Conservation (phyloP, 1,140 invertebrate genomes). For the Zaprionus vittiger region DNA sequence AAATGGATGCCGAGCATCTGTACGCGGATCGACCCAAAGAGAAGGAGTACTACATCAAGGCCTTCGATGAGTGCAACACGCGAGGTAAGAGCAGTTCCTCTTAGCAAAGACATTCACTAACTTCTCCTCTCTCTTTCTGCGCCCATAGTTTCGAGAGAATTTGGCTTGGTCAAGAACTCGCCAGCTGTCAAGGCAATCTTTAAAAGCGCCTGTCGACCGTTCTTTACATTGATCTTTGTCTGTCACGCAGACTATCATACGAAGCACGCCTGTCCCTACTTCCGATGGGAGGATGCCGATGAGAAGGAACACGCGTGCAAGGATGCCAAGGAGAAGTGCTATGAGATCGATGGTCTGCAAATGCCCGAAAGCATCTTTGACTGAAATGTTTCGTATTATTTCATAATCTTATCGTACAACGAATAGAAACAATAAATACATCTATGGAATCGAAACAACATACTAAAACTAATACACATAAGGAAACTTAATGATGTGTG, state of each 20-base stretch:
- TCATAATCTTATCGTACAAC: neutral
- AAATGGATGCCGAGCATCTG: constrained; percentile 52
- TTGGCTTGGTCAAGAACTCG: constrained; percentile 44
- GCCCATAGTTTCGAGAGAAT: neutral
- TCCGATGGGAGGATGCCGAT: constrained; percentile 51
- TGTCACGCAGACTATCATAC: constrained; percentile 63
- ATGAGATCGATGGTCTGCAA: constrained; percentile 55
- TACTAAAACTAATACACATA: too few relatives aligned
- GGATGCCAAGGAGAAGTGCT: constrained; percentile 49
- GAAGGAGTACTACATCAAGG: constrained; percentile 54
- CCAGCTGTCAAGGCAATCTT: constrained; percentile 48
- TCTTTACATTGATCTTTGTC: constrained; percentile 55
- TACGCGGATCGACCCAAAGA: constrained; percentile 61
- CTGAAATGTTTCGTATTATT: neutral
- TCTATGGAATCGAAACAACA: neutral
- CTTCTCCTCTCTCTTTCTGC: neutral
- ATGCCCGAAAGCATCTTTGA: constrained; percentile 5
- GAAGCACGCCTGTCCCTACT: constrained; percentile 70
- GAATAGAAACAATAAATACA: constrained; percentile 8
- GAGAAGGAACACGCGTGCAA: constrained; percentile 15
- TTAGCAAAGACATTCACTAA: neutral
- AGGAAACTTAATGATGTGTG: too few relatives aligned
- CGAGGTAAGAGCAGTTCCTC: constrained; percentile 34
- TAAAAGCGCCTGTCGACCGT: constrained; percentile 58
- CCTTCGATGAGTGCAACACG: constrained; percentile 61